These are phyloP conservation scores for Eumeta japonica DNA, from an alignment of 1,140 invertebrate species.

Conservation along the genomic window DNA sequence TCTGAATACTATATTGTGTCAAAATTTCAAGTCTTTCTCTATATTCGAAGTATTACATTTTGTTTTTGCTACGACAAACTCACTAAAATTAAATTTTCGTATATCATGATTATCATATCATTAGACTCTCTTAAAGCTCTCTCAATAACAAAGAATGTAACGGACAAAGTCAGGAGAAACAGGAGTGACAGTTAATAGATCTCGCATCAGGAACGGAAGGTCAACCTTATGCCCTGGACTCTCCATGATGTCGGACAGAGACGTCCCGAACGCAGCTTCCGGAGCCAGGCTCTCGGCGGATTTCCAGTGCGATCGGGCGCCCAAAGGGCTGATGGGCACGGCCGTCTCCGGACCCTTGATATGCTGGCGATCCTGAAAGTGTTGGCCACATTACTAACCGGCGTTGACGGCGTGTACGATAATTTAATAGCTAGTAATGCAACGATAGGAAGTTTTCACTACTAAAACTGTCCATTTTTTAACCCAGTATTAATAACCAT, in stretches of 20 bases:
- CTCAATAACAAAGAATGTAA: no score
- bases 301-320: constrained; percentile 25
- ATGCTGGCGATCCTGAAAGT: neutral
- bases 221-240: constrained; percentile 50
- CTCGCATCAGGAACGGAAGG: no score
- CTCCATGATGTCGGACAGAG: constrained; percentile 51
- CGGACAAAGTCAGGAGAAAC: neutral
- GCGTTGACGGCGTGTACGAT: neutral
- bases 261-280: constrained; percentile 40
- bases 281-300: constrained; percentile 34
- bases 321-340: constrained; percentile 30
- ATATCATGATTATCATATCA: no score
- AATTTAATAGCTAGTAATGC: neutral
- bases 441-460: neutral
- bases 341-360: constrained; percentile 27
- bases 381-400: neutral
- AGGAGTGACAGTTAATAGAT: neutral
- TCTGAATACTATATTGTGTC: no score
- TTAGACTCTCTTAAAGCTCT: no score
- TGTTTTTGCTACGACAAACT: no score
- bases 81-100: no score
- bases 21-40: no score
- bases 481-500: neutral
- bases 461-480: neutral
- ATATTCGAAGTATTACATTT: no score